Base-by-base conservation (phyloP, 2,113 vertebrate species). In the Australoheros scitulus region DNA sequence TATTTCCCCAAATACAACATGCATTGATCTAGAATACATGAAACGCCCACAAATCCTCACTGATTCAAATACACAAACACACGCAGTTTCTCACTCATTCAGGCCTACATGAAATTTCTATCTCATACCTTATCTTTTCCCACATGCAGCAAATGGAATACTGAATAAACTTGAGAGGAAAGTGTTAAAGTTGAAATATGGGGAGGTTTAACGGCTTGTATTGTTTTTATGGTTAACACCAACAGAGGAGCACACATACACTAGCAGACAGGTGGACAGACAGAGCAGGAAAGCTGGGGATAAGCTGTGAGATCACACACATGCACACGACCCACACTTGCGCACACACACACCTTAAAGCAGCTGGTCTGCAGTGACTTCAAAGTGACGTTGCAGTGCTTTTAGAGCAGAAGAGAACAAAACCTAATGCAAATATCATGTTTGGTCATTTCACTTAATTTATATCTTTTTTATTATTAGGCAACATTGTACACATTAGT, bases 181-280 rank as follows among this genome's bases (percentile, higher is more conserved):
- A 81, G 79, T 86, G 85, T 91, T 84, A 77, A 68, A 85, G 82
- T 87, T 82, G 88, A 92, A 91, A 91, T 90, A 90, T 88, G 61
- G 72, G 83, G 34, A 83, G 85, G 79, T 85, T 92, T 92, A 88
- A 82, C 47, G 6, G 85, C 90, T 94, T 89, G 89, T 70, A 74
- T 81, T 85, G 87, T 88, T 93, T 91, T 94, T 90, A 91, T 89
- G 87, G 91, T 77, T 85, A 87, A 92, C 84, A 76, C 89, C 87
- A 86, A 87, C 92, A 83, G 60, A 86, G 82, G 76, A 76, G 72
- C 82, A 84, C 64, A 76, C 63, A 87, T 34, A 68, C 68, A 61
- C 34, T 79, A 52, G 79, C 38, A 89, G 55, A 85, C 84, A 88
- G 72, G 89, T 78, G 77, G 77, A 91, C 70, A 76, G 79, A 72